A percentile compares a stretch with the other conserved stretches of the same genome.
These are phyloP conservation scores for Basileuterus tristriatus DNA, from an alignment of 2,797 vertebrate species.

Conservation along the genomic window DNA sequence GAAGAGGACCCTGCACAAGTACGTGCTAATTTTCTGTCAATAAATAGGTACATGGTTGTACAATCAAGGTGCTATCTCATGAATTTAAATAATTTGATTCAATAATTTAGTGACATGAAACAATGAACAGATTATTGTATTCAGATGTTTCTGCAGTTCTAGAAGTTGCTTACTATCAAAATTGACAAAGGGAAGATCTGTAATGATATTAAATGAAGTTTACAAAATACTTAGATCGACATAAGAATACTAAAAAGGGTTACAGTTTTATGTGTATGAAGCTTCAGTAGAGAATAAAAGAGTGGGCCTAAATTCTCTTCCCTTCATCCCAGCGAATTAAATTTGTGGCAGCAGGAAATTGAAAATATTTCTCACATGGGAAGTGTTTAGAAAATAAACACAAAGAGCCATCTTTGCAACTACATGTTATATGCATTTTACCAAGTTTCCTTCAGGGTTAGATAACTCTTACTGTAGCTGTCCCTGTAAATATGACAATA, in stretches of 20 bases:
- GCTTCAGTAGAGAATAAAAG: background rate
- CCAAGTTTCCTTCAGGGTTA: constrained; percentile 69
- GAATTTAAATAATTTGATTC: background rate
- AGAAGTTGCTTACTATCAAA: background rate
- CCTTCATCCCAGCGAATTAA: background rate
- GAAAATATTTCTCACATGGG: background rate
- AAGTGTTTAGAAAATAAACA: constrained; percentile 54
- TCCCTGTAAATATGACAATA: constrained; percentile 79
- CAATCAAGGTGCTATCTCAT: background rate
- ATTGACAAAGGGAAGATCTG: background rate
- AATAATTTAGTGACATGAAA: background rate
- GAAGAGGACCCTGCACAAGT: background rate
- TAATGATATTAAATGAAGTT: background rate
- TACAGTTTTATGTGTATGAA: background rate
- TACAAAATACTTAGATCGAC: background rate
- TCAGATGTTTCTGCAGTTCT: background rate
- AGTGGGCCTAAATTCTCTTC: background rate
- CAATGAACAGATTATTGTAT: background rate
- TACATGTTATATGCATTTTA: constrained; percentile 69
- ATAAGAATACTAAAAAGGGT: background rate
- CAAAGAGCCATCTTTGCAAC: constrained; percentile 3
- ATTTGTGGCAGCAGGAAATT: background rate
- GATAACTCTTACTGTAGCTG: constrained; percentile 67
- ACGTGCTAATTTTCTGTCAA: background rate
- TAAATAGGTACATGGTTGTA: background rate